These are phyloP conservation scores for Todiramphus saurophagus DNA, from an alignment of 2,113 vertebrate species.

Conservation along the genomic window DNA sequence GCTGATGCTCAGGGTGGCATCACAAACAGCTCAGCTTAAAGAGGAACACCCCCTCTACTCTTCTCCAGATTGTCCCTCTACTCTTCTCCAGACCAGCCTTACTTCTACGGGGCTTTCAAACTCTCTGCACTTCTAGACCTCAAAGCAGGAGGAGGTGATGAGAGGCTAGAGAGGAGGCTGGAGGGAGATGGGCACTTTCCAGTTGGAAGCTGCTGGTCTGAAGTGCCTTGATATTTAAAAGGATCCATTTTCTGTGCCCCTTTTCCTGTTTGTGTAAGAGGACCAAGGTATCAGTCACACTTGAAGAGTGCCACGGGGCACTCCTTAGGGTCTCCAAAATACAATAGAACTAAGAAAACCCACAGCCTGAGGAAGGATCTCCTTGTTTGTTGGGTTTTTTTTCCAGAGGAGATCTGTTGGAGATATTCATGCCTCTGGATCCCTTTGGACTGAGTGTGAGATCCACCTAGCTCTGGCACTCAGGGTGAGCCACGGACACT, in stretches of 20 bases:
- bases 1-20: background rate
- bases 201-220: background rate
- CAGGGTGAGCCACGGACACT: fast-evolving
- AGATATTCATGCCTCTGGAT: background rate
- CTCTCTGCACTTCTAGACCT: background rate
- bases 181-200: background rate
- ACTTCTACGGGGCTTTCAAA: background rate
- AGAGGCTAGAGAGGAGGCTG: background rate
- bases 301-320: background rate
- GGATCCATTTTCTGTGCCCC: background rate
- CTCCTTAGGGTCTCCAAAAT: background rate
- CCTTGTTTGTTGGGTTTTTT: background rate
- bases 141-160: background rate
- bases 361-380: background rate
- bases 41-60: fast-evolving
- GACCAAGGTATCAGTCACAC: background rate
- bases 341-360: background rate
- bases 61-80: background rate
- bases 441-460: background rate
- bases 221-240: background rate
- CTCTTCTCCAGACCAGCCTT: background rate
- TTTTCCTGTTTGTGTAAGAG: background rate
- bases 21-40: fast-evolving
- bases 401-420: background rate
- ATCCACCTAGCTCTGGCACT: too few species aligned